phyloP scores from a whole-genome alignment of 2,113 vertebrate genomes.

The Lophochroa leadbeateri region DNA sequence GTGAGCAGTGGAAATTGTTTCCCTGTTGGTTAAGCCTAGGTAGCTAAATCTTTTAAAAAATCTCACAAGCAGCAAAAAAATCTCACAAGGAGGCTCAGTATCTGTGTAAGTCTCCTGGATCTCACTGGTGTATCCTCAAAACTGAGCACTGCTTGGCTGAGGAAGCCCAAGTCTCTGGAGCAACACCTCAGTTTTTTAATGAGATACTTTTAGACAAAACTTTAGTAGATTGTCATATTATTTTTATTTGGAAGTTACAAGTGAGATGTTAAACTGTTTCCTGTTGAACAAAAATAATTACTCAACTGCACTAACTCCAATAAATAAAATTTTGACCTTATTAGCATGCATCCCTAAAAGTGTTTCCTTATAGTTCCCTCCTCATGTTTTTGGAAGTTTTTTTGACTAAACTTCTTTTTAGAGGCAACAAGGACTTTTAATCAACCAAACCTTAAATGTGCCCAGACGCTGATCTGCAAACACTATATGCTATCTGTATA shows the following conservation, averaged over 20 bases:
- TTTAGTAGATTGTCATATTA: not conserved
- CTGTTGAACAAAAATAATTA: not conserved
- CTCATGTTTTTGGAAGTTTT: not conserved
- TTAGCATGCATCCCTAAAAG: not conserved
- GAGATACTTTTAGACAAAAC: not conserved
- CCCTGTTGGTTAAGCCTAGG: not conserved
- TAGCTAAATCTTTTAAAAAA: not conserved
- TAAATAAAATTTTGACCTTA: not conserved
- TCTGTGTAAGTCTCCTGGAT: not conserved
- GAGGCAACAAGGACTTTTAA: not conserved
- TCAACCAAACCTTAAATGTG: not conserved
- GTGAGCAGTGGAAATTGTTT: not conserved
- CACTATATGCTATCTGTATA: not conserved
- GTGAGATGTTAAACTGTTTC: not conserved
- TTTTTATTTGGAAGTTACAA: not conserved
- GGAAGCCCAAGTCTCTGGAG: not conserved
- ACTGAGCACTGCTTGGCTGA: not conserved
- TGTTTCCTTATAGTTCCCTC: not conserved
- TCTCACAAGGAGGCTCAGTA: not conserved
- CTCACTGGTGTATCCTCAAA: not conserved
- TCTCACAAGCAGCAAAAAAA: not conserved
- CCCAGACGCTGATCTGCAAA: not conserved
- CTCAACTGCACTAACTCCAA: not conserved
- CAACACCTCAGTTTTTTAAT: not conserved
- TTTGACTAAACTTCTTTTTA: not conserved